Conservation (phyloP, 2,113 vertebrate species). For the Festucalex cinctus region DNA sequence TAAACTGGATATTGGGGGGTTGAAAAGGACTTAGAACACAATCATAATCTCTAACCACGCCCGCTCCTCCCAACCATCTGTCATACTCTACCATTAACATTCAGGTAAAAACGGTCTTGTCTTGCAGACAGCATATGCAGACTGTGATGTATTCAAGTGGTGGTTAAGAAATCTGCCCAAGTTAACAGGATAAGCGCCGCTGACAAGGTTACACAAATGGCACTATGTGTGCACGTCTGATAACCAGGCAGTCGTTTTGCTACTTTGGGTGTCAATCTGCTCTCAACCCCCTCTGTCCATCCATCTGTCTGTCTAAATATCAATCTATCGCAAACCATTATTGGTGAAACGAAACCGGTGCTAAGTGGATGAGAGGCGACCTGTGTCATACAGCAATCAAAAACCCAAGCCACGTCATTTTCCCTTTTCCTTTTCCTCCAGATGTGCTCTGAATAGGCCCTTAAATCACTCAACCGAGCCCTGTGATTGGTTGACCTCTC, state of each 20-base stretch:
- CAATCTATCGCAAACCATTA: slow-evolving; percentile 46
- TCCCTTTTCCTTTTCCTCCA: slow-evolving; percentile 37
- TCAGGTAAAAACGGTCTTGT: slow-evolving; percentile 44
- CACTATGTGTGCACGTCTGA: slow-evolving; percentile 11
- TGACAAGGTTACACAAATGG: slow-evolving; percentile 28
- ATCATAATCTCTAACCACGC: slow-evolving; percentile 20
- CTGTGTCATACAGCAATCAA: slow-evolving; percentile 47
- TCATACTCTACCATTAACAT: slow-evolving; percentile 36
- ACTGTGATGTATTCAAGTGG: slow-evolving; percentile 9
- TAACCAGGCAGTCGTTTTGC: slow-evolving; percentile 3
- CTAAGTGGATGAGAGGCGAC: slow-evolving; percentile 56
- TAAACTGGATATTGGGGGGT: not conserved
- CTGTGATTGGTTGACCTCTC: slow-evolving; percentile 69
- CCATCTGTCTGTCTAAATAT: slow-evolving; percentile 31
- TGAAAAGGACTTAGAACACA: slow-evolving; percentile 7
- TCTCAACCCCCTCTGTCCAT: slow-evolving; percentile 19
- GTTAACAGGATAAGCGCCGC: slow-evolving; percentile 19
- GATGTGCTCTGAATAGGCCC: slow-evolving; percentile 64
- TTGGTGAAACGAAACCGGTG: slow-evolving; percentile 42
- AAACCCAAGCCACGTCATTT: slow-evolving; percentile 21
- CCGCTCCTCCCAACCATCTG: slow-evolving; percentile 41
- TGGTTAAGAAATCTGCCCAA: not conserved
- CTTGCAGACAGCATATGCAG: slow-evolving; percentile 11
- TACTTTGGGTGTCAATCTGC: slow-evolving; percentile 2
- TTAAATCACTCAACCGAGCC: slow-evolving; percentile 59